phyloP scores from a whole-genome alignment of 2,113 vertebrate genomes.

The Pleuronectes platessa region DNA sequence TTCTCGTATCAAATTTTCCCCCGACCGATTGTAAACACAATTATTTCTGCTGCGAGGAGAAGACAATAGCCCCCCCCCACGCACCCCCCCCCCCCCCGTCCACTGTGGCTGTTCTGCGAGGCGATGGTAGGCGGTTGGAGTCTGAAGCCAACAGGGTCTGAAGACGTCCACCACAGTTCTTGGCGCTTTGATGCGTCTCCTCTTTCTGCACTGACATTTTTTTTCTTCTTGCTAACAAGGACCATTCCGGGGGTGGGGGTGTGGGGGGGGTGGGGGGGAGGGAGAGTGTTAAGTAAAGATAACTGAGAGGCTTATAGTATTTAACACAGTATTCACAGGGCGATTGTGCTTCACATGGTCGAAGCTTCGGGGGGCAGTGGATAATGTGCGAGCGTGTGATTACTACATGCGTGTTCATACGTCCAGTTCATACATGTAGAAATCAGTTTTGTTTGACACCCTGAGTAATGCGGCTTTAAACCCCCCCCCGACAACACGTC shows the following conservation, averaged over 20 bases:
- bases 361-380: constrained; percentile 36
- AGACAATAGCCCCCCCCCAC: constrained; percentile 45
- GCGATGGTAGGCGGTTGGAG: constrained; percentile 40
- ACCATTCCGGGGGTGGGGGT: neutral
- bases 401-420: neutral
- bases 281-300: constrained; percentile 57
- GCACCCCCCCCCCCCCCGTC: constrained; percentile 30
- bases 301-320: constrained; percentile 51
- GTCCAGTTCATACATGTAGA: constrained; percentile 52
- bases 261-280: neutral
- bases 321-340: constrained; percentile 52
- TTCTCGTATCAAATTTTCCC: constrained; percentile 37
- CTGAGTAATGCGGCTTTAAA: constrained; percentile 77
- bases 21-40: constrained; percentile 54
- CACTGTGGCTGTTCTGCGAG: constrained; percentile 38
- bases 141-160: constrained; percentile 39
- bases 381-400: constrained; percentile 11
- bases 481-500: constrained; percentile 65
- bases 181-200: constrained; percentile 59
- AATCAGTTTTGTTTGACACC: constrained; percentile 62
- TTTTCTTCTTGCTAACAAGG: constrained; percentile 28
- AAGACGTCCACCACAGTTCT: constrained; percentile 44
- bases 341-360: constrained; percentile 42
- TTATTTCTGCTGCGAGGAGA: constrained; percentile 52
- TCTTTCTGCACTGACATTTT: constrained; percentile 39